Evolutionary conservation across 2,113 vertebrate genomes (phyloP), one percentile per base, ranked within the genome.

Genomic region (Piaya cayana): DNA sequence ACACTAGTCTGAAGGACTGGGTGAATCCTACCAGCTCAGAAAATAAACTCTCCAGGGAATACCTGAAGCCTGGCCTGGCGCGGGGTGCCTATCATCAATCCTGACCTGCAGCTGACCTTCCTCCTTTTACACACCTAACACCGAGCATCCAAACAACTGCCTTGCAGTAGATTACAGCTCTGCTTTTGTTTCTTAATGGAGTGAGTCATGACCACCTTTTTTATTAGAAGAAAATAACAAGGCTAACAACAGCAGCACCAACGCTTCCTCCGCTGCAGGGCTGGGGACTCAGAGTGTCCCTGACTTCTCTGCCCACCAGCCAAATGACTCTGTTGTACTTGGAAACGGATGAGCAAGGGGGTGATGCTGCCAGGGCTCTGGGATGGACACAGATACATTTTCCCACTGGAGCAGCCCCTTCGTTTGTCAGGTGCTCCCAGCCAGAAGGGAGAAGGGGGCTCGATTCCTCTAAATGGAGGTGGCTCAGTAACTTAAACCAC

Each of bases 151-250:
- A 83, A 96, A 93, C 94, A 88, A 92, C 88, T 83, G 88, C 94
- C 76, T 86, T 78, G 65, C 92, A 78, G 94, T 80, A 84, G 94
- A 91, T 96, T 93, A 92, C 83, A 94, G 92, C 92, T 94, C 86
- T 81, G 85, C 88, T 93, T 95, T 93, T 96, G 95, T 95, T 97
- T 94, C 95, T 96, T 90, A 95, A 94, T 86, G 25, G 83, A 93
- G 80, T 96, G 96, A 97, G 83, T 95, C 96, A 97, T 58, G 94
- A 74, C 88, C 86, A 95, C 92, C 95, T 94, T 96, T n/a, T 95
- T 94, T 95, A 96, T 93, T 96, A 95, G 94, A 84, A 95, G 94
- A 95, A 95, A 96, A 96, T 93, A 83, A 92, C 88, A 88, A 75
- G 63, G 76, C 83, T 88, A 92, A 88, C 72, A 90, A 17, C 88